Evolutionary conservation across 2,888 invertebrate species (phyloP), one percentile per base, ranked within the genome.

Genomic region (Thysanoteuthis rhombus): DNA sequence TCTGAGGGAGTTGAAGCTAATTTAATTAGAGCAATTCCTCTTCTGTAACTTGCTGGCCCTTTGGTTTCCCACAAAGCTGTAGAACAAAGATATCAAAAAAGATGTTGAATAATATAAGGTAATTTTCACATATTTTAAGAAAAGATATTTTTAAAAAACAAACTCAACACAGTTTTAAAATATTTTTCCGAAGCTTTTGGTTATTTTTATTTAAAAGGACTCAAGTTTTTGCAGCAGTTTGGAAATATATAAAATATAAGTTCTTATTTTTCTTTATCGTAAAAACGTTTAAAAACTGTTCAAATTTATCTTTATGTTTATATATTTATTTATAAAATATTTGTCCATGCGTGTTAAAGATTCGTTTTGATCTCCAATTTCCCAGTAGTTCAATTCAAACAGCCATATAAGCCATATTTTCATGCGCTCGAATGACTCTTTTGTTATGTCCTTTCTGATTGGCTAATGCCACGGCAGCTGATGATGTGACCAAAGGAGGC

Each of bases 331-430:
- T 52, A 75, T 75, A 25, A 36, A 38, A 22, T 58, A 52, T n/a
- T 47, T 52, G 52, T 75, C 25, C 25, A 36, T 58, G 40, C 36
- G 28, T 75, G 39, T 38, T 16, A 36, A 58, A 8, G 28, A 3
- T 47, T 32, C 3, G 25, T n/a, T 38, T 42, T 32, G n/a, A 36
- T 39, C n/a, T 39, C n/a, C 39, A 39, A 22, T 92, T 32, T 19
- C 19, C 39, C 22, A 32, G 36, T 47, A n/a, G 40, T 28, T 39
- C n/a, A 32, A 38, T 10, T 94, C 40, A 93, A 32, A 93, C 95
- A 94, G n/a, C 95, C 95, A 92, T 94, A 94, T 42, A 94, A 91
- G 52, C 95, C 93, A 89, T 95, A 94, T 92, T 94, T 93, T 92
- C 92, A 28, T 92, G 92, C 19, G 92, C 92, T 28, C 40, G 92